Evolutionary conservation across 2,888 invertebrate genomes (phyloP).

Genomic region (Danaus chrysippus): DNA sequence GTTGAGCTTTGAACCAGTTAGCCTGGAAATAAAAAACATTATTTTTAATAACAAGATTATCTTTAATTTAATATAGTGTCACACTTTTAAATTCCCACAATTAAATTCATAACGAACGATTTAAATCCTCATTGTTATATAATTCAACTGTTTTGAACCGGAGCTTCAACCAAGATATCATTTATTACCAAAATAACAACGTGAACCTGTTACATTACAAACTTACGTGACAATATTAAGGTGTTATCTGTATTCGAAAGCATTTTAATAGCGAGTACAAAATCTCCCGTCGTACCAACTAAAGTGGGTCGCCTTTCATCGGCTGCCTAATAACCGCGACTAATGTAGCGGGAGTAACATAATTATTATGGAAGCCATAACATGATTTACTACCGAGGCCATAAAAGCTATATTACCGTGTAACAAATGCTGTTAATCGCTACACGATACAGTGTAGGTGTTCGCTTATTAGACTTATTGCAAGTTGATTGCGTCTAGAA

Average conservation of each 20-base stretch:
- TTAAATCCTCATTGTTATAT: background rate
- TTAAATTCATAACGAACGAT: slow-evolving; percentile 5
- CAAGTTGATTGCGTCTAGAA: slow-evolving; percentile 17
- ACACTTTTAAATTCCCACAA: background rate
- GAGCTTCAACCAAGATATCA: no score
- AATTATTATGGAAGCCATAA: slow-evolving; percentile 13
- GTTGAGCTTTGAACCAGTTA: slow-evolving; percentile 95
- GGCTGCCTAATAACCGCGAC: slow-evolving; percentile 17
- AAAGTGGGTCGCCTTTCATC: slow-evolving; percentile 24
- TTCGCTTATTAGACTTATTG: slow-evolving; percentile 11
- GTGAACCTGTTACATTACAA: background rate
- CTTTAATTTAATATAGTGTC: background rate
- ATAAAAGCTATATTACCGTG: slow-evolving; percentile 18
- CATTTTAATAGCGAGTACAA: slow-evolving; percentile 14
- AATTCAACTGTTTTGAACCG: no score
- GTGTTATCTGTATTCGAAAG: slow-evolving; percentile 11
- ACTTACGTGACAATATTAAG: background rate
- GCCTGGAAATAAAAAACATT: slow-evolving; percentile 80
- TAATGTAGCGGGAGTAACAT: slow-evolving; percentile 11
- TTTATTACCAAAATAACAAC: no score
- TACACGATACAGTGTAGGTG: background rate
- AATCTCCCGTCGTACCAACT: slow-evolving; percentile 16
- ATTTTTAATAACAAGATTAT: background rate
- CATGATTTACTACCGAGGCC: slow-evolving; percentile 6
- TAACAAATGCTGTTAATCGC: slow-evolving; percentile 8